Base-by-base conservation (phyloP, 1,140 invertebrate species). In the Ericerus pela region DNA sequence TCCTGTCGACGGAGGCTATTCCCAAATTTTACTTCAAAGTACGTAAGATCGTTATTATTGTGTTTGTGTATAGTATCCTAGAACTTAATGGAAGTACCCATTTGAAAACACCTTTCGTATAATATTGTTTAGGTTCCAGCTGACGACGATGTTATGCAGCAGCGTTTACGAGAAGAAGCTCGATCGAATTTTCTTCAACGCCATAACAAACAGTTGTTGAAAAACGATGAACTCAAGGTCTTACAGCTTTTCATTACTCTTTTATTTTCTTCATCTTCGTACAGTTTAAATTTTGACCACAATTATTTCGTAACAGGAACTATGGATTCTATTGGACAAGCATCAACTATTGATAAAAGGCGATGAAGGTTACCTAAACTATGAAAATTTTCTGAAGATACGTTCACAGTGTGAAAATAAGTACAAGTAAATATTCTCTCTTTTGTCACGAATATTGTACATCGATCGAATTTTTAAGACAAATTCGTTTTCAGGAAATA, bases 131-230 rank as follows among this genome's bases (percentile, higher is more conserved):
- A 79, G 75, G 65, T 87, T 12, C 85, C 87, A 0, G 76, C 78
- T 61, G 78, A 84, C 56, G 79, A 84, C 66, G 84, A 91, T 62
- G 73, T 80, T 5, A 63, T 91, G 12, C 73, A 80, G 1, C 80
- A 85, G 63, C 88, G 89, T 67, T 67, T 92, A n/a, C 72, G 86
- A 41, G 87, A 90, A 68, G 88, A 93, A 70, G 87, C 88, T 0
- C 73, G 88, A 64, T 84, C 87, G 11, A 74, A 86, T 43, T 88
- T 93, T 67, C 67, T 95, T 22, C 84, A 93, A 70, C 78, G 85
- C 64, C 80, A 83, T 67, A 89, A 84, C 57, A 76, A 80, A 61
- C 80, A 89, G 64, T 70, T 94, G 6, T 67, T 94, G 20, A 84
- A 91, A 68, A 88, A 89, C 68, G 80, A 84, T 63, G 91, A 95